These are phyloP conservation scores for Drosophila demipolita DNA, from an alignment of 2,888 invertebrate genomes.

Conservation along the genomic window DNA sequence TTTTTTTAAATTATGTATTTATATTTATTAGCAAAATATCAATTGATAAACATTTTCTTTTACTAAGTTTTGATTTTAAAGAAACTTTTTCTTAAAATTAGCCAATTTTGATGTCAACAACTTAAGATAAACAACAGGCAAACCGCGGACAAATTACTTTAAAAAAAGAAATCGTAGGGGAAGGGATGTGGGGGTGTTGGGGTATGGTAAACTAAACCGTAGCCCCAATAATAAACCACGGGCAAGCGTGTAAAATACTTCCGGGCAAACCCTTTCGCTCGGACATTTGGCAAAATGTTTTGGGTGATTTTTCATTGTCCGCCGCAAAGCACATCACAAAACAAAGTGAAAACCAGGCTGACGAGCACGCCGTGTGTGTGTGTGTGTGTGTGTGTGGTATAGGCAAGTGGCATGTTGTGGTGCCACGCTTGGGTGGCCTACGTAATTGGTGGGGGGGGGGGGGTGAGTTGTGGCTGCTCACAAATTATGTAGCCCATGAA, in stretches of 20 bases:
- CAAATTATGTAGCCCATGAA: slow-evolving; percentile 72
- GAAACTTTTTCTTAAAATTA: neutral
- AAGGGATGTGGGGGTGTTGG: neutral
- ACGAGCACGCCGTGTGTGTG: slow-evolving; percentile 14
- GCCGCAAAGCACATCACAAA: slow-evolving; percentile 70
- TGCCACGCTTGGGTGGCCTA: slow-evolving; percentile 5
- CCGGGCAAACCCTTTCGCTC: slow-evolving; percentile 37
- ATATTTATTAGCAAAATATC: neutral
- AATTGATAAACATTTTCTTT: neutral
- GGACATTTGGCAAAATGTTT: slow-evolving; percentile 48
- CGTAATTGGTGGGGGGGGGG: neutral
- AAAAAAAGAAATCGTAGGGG: neutral
- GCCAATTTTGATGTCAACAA: neutral
- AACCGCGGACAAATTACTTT: slow-evolving; percentile 16
- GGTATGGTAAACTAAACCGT: slow-evolving; percentile 1
- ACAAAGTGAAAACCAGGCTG: slow-evolving; percentile 76
- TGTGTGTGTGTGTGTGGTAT: slow-evolving; percentile 6
- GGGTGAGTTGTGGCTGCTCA: slow-evolving; percentile 30
- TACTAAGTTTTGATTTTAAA: neutral
- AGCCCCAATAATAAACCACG: slow-evolving; percentile 25
- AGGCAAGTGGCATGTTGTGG: slow-evolving; percentile 18
- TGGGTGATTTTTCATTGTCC: slow-evolving; percentile 80
- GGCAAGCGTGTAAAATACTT: slow-evolving; percentile 70
- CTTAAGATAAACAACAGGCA: neutral
- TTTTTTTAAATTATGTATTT: neutral